Evolutionary conservation across 2,797 vertebrate species (phyloP), one percentile per base, ranked within the genome.

Genomic region (Eleutherodactylus coqui): DNA sequence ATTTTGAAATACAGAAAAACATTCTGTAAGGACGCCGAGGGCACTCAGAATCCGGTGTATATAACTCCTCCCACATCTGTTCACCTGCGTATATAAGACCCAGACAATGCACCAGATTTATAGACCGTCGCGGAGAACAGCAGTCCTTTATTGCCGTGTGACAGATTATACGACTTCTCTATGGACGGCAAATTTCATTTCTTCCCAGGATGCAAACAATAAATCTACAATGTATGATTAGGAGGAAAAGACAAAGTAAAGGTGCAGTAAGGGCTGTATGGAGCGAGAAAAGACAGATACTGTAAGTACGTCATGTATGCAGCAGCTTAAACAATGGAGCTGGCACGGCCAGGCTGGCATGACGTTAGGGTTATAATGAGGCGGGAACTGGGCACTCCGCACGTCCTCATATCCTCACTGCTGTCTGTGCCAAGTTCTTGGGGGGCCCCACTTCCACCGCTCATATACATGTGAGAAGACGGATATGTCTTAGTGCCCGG

Each of bases 381-480:
- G 45, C 45, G 69, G 0, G 0, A 60, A 88, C 24, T 38, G 81
- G 77, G 83, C 47, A 19, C 64, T 85, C 85, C 0, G 67, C 90
- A 90, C 5, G 13, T 89, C 88, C 85, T 82, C 86, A 87, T 83
- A 83, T 87, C 86, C 81, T 73, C 41, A 79, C 11, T 19, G 60
- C 17, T 55, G 13, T 29, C 24, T 41, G 75, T 79, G 86, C 86
- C 86, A 87, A 80, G 58, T 73, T 45, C 75, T 43, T 8, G 76
- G 86, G 82, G 75, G 80, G 85, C 75, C 73, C 85, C 43, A 27
- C 51, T 83, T 78, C 73, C 80, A 78, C 60, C 19, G 21, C 58
- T 47, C 45, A 79, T 67, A 58, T 45, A 75, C 55, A 82, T 58
- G 53, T 62, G 45, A 47, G 41, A 89, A 84, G 90, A 92, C 90